Evolutionary conservation across 2,888 invertebrate genomes (phyloP), one percentile per base, ranked within the genome.

Genomic region (Lymantria dispar): DNA sequence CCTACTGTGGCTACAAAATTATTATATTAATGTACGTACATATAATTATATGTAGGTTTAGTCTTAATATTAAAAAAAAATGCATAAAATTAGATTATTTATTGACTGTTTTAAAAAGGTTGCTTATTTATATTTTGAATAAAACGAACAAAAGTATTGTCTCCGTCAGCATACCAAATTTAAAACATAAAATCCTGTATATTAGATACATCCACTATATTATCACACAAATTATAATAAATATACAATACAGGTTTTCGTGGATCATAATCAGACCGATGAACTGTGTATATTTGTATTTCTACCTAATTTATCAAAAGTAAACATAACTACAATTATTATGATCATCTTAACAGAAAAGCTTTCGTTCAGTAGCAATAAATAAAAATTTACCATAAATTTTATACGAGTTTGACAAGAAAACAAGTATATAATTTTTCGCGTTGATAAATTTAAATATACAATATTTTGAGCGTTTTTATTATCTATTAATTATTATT

Each of bases 321-420:
- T 0, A 46, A 50, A 65, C 64, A 65, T 59, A 61, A 68, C 56
- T 54, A 46, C 38, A 53, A 58, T 54, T 56, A 67, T 50, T 54
- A 31, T 64, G 61, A 65, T 59, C 59, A 59, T 61, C 64, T 44
- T 48, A 63, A 51, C 43, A 40, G 22, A 15, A 15, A 38, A 39
- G 29, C 8, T 31, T 30, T 48, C 22, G 47, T 44, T 37, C 22
- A 5, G 22, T 22, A 12, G 50, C 15, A 52, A 59, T 61, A 57
- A 65, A 68, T 65, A 51, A 22, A 22, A 22, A 22, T 3, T 3
- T 22, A 5, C 22, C 22, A 22, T 22, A 22, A 22, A 22, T 22
- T 22, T 22, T 22, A 22, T 22, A 22, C 2, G 22, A 22, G 22
- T 22, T 22, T 22, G 22, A 22, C 22, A 22, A 22, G 22, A 22